Evolutionary conservation across 2,113 vertebrate genomes (phyloP), one percentile per base, ranked within the genome.

Genomic region (Sakesphorus luctuosus): DNA sequence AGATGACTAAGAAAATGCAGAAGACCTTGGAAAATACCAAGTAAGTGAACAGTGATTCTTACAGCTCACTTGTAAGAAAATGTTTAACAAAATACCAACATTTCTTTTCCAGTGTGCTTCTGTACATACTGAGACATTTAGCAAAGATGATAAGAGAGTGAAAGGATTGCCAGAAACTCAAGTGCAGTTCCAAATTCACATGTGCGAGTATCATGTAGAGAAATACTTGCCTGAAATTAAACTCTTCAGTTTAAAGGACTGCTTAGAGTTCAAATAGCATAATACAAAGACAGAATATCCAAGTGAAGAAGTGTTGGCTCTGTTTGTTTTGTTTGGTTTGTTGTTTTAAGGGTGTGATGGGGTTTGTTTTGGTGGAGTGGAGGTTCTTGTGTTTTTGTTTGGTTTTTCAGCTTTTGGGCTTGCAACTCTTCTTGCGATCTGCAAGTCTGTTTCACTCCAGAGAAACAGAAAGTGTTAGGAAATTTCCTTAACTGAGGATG

Each of bases 1-100:
- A 98, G 97, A 99, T 99, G 99, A 99, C 98, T 50, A 99, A 98
- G 98, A 99, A 98, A 94, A 98, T 99, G 97, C 99, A 99, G 96
- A 99, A 99, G 98, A 99, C 99, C 15, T 97, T 99, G 91, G 99
- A 99, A 97, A 99, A 93, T 96, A 99, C 99, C 38, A 99, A 99
- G 99, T 99, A 96, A 95, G 98, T 97, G 49, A 90, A n/a, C 18
- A 49, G 18, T 33, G 23, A 35, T 53, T 8, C 36, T 69, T 43
- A 50, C 25, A 66, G 14, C 21, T 23, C 33, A 43, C 4, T 66
- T 52, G 25, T 69, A 29, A 72, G 11, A 61, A 49, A 79, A 46
- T 11, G 5, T 43, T 65, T 52, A 40, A 29, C 25, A 58, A 25
- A 88, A 67, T 28, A 31, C 21, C 21, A 2, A 1, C 2, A 0